These are phyloP conservation scores for Asbolus verrucosus DNA, from an alignment of 1,140 invertebrate genomes.

Conservation along the genomic window DNA sequence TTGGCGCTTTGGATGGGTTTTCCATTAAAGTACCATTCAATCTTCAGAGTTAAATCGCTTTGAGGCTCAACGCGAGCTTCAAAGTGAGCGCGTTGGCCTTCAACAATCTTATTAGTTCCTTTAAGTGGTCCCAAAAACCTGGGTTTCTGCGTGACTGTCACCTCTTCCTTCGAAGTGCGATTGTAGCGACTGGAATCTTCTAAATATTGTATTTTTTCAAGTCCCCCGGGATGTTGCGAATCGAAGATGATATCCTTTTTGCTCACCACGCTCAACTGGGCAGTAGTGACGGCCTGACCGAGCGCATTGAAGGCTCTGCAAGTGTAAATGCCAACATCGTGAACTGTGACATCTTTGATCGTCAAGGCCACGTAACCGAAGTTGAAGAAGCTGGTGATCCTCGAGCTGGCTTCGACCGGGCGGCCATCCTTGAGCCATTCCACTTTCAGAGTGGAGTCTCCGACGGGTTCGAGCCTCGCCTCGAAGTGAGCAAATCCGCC, in stretches of 20 bases:
- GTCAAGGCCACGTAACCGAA: conserved; percentile 97
- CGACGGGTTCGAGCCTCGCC: conserved; percentile 92
- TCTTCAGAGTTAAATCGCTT: conserved; percentile 87
- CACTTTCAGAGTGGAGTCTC: conserved; percentile 90
- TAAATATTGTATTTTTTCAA: conserved; percentile 89
- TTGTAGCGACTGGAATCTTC: conserved; percentile 84
- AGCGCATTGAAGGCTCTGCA: conserved; percentile 89
- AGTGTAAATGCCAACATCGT: conserved; percentile 93
- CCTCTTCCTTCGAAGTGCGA: conserved; percentile 78
- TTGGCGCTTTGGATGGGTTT: conserved; percentile 85
- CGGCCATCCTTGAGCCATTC: conserved; percentile 97
- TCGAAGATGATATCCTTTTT: conserved; percentile 89
- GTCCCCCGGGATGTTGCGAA: conserved; percentile 86
- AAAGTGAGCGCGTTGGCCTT: conserved; percentile 96
- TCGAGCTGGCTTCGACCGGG: conserved; percentile 90
- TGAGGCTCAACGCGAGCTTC: conserved; percentile 95
- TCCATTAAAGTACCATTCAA: conserved; percentile 94
- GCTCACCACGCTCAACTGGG: conserved; percentile 87
- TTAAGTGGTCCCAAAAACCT: conserved; percentile 88
- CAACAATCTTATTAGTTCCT: conserved; percentile 93
- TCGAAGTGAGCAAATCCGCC: conserved; percentile 97
- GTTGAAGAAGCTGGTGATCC: conserved; percentile 95
- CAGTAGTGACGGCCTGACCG: conserved; percentile 89
- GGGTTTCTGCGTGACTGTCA: conserved; percentile 80
- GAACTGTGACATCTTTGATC: conserved; percentile 90